Evolutionary conservation across 2,888 invertebrate species (phyloP), one percentile per base, ranked within the genome.

Genomic region (Morpho deidamia): DNA sequence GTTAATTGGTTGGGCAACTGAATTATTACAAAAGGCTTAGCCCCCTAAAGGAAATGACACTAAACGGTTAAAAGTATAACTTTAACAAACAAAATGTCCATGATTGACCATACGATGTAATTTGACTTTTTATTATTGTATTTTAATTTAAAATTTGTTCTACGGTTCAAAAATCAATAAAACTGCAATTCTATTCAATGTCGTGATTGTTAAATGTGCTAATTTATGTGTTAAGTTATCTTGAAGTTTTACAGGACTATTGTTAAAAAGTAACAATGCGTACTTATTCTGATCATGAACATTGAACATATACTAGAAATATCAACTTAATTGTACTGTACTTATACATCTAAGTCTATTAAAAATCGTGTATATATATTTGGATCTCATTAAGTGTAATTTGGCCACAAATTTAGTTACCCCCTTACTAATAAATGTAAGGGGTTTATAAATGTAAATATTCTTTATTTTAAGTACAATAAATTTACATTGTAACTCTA

Each of bases 321-420:
- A 65, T 60, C 62, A 73, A 71, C 68, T 67, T 67, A 71, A 69
- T 57, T 50, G 55, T 62, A 67, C 60, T 65, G 61, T 72, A 74
- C 71, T 73, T 72, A 77, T 65, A 69, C 74, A 56, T 76, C 80
- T 82, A 81, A 69, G 65, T 70, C 83, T 84, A 86, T 79, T 78
- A 78, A 82, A 82, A 83, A 78, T 75, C 75, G 81, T 86, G 82
- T 87, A 85, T 86, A 87, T 84, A 87, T 88, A 87, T 87, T 86
- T 85, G 81, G 81, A 85, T 86, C 83, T 81, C 74, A 78, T 86
- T 86, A 86, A 77, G 70, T 81, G 81, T 90, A 90, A 86, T 90
- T 90, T 90, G 90, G 90, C 90, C 90, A 89, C 90, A 81, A 82
- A 84, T 85, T 83, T 86, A 85, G 82, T 83, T 84, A 78, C 72